phyloP scores from a whole-genome alignment of 2,888 invertebrate species.

The Lapara coniferarum region DNA sequence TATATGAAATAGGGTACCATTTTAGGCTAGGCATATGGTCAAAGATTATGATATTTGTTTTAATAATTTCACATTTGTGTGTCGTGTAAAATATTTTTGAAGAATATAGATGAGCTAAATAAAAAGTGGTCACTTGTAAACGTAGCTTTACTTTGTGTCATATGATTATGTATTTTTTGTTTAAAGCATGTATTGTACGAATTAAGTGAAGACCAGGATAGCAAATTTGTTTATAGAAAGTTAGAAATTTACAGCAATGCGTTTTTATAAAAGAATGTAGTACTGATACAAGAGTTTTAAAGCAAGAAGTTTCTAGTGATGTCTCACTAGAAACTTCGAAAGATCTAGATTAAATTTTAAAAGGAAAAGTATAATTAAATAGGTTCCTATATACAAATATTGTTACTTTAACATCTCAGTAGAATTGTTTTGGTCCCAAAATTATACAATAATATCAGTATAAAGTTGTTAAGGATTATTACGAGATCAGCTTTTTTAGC shows the following conservation, averaged over 20 bases:
- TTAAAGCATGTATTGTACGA: neutral
- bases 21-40: too few relatives aligned
- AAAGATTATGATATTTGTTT: too few relatives aligned
- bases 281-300: too few relatives aligned
- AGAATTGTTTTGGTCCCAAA: neutral
- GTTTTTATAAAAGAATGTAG: neutral
- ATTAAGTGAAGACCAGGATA: slow-evolving; percentile 14
- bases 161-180: slow-evolving; percentile 7
- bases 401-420: neutral
- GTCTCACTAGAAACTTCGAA: neutral
- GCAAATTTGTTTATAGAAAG: neutral
- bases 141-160: slow-evolving; percentile 27
- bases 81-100: too few relatives aligned
- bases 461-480: neutral
- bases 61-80: neutral
- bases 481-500: neutral
- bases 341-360: neutral
- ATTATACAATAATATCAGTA: neutral
- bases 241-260: neutral
- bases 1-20: too few relatives aligned
- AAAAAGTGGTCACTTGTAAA: slow-evolving; percentile 1
- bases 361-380: too few relatives aligned
- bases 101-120: too few relatives aligned
- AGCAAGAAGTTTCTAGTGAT: too few relatives aligned
- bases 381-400: neutral